Percentiles rank a stretch among this genome's conserved stretches.
Conservation (phyloP, 2,888 invertebrate genomes). For the Apotomis turbidana region DNA sequence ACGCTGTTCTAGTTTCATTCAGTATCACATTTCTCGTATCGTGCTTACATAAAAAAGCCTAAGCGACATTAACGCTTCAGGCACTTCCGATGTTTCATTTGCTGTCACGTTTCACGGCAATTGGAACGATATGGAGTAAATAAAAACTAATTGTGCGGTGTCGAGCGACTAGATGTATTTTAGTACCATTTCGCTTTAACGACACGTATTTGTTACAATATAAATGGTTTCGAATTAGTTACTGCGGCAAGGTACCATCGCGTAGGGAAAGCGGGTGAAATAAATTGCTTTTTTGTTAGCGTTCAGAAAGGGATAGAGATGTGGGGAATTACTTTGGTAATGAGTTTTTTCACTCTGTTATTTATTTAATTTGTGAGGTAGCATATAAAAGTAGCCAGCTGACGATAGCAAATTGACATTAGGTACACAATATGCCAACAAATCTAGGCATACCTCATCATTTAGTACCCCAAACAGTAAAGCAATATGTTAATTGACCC, state of each 20-base stretch:
- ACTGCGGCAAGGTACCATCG: conserved; percentile 1
- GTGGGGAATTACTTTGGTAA: conserved; percentile 11
- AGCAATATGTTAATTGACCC: too few relatives aligned
- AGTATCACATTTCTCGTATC: not conserved
- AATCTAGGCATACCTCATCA: too few relatives aligned
- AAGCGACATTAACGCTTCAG: not conserved
- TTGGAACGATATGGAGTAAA: conserved; percentile 9
- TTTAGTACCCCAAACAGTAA: too few relatives aligned
- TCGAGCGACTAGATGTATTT: conserved; percentile 6
- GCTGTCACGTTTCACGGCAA: not conserved
- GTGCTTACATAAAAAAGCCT: not conserved
- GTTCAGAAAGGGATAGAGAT: not conserved
- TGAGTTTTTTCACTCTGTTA: not conserved
- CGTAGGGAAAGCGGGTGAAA: conserved; percentile 2
- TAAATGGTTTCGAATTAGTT: conserved; percentile 1
- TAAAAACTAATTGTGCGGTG: conserved; percentile 23
- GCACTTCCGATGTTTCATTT: not conserved
- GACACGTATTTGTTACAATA: conserved; percentile 1
- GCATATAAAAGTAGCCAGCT: too few relatives aligned
- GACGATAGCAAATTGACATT: too few relatives aligned
- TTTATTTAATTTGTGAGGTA: not conserved
- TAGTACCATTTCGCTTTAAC: conserved; percentile 15
- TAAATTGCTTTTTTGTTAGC: conserved; percentile 20
- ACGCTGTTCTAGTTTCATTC: not conserved
- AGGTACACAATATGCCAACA: too few relatives aligned